Percentiles rank a stretch among this genome's conserved stretches.
Evolutionary conservation across 2,797 vertebrate genomes (phyloP).

Genomic region (Eurystomus glaucurus): DNA sequence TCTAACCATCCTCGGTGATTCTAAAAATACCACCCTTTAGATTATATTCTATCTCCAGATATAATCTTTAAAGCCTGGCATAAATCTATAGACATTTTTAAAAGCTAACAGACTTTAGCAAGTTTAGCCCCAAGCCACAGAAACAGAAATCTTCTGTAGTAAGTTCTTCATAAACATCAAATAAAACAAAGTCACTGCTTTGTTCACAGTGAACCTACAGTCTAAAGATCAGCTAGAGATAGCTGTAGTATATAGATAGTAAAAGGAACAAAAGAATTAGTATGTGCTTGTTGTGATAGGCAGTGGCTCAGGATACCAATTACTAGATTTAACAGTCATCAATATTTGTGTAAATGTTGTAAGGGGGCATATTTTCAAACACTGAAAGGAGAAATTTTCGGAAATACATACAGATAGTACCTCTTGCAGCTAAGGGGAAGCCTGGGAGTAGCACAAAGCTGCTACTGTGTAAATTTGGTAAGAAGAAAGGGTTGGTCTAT

Average conservation of each 20-base stretch:
- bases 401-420: not conserved
- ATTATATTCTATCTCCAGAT: not conserved
- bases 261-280: not conserved
- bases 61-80: not conserved
- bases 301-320: not conserved
- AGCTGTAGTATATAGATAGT: not conserved
- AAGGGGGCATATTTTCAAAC: not conserved
- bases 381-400: not conserved
- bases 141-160: not conserved
- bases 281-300: not conserved
- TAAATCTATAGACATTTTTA: not conserved
- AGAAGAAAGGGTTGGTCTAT: not conserved
- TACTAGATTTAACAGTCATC: not conserved
- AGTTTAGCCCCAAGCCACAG: not conserved
- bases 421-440: not conserved
- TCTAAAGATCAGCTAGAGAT: not conserved
- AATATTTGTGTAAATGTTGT: not conserved
- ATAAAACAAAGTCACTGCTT: not conserved
- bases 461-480: not conserved
- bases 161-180: not conserved
- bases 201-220: not conserved
- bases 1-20: not conserved
- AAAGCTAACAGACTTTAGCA: not conserved
- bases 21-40: not conserved
- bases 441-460: not conserved